A percentile compares a stretch with the other conserved stretches of the same genome.
phyloP scores from a whole-genome alignment of 2,797 vertebrate species.

The Denticeps clupeoides region DNA sequence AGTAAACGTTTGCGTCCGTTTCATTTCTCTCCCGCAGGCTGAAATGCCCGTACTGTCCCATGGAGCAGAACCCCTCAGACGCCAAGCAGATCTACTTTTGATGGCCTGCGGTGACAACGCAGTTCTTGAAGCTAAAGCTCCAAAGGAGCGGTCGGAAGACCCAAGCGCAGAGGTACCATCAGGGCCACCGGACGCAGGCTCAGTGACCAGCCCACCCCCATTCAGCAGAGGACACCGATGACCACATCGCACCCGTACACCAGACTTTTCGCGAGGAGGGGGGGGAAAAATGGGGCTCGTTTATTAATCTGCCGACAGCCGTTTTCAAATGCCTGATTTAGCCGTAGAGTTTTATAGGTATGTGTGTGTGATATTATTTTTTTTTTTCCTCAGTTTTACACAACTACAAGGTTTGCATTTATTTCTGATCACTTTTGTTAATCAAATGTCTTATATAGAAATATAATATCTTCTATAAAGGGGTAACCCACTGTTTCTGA shows the following conservation, averaged over 20 bases:
- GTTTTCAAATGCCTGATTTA: conserved; percentile 50
- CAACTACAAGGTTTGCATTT: conserved; percentile 9
- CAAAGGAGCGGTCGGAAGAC: conserved; percentile 17
- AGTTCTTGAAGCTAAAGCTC: no score
- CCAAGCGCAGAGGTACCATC: conserved; percentile 13
- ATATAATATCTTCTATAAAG: no score
- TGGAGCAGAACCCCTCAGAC: conserved; percentile 85
- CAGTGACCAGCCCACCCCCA: conserved; percentile 42
- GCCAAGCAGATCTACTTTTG: conserved; percentile 88
- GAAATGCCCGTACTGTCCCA: conserved; percentile 87
- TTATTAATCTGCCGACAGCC: conserved; percentile 43
- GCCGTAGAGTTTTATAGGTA: conserved; percentile 47
- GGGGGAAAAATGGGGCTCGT: no score
- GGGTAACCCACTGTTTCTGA: no score
- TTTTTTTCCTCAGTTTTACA: conserved; percentile 17
- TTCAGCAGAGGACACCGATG: conserved; percentile 43
- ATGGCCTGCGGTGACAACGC: conserved; percentile 31
- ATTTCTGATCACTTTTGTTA: conserved; percentile 10
- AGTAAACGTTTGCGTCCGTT: no score
- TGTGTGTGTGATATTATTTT: conserved; percentile 33
- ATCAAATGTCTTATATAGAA: conserved; percentile 34
- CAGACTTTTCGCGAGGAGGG: conserved; percentile 40
- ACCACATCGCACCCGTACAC: conserved; percentile 38
- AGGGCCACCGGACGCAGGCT: conserved; percentile 19
- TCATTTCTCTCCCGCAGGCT: conserved; percentile 52